Base-by-base conservation (phyloP, 2,113 vertebrate species). In the Paraplagusia blochii region DNA sequence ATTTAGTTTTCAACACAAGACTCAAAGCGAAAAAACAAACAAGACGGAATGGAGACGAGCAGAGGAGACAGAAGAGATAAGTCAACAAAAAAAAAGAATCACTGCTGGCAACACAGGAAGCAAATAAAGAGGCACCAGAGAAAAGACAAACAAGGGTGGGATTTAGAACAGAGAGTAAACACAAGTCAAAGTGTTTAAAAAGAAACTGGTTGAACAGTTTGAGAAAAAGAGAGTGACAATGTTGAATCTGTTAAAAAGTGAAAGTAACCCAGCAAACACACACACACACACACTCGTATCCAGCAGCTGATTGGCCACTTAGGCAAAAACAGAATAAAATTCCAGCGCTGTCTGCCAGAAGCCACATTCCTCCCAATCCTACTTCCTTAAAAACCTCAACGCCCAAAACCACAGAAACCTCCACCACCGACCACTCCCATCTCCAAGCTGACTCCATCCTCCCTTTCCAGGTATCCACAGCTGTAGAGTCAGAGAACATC, bases 321-420 rank as follows among this genome's bases (percentile, higher is more conserved):
- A 47, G 2, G 29, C 46, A 48, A 6, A 22, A 40, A 35, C 50
- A n/a, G 16, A 63, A 39, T 11, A 45, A 66, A 42, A 22, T 50
- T 50, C 59, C 66, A 58, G 9, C 18, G 51, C 50, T 22, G 43
- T 45, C 78, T 43, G 59, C 74, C 80, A 78, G 79, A 74, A 76
- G 77, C 42, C 79, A 66, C 88, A 86, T 89, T 90, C 88, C 87
- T 79, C 50, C 57, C 45, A 44, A 66, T 45, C 66, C 85, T 84
- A 69, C 82, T 85, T 88, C 85, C 88, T 88, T 82, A 66, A 68
- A 74, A 54, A 59, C 54, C 61, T 55, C 59, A 61, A 13, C 46
- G 45, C 14, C 59, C 70, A 49, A 58, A 77, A 64, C 66, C 73
- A 46, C 72, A 44, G 53, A 52, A 11, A 64, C 61, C 55, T 46